These are phyloP conservation scores for Drosophila rhopaloa DNA, from an alignment of 1,140 invertebrate genomes.

Conservation along the genomic window DNA sequence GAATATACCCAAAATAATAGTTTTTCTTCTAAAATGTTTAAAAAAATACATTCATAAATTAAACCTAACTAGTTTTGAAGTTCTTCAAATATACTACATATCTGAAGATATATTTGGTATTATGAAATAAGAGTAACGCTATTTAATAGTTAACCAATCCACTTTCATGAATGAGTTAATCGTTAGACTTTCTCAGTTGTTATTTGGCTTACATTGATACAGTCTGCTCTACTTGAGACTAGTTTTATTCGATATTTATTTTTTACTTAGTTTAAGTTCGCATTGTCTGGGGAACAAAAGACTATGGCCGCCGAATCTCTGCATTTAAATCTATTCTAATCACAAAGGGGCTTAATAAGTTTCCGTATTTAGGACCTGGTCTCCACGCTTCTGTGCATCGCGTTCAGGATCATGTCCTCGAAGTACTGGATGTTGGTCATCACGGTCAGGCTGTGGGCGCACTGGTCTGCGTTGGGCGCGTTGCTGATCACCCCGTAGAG, in stretches of 20 bases:
- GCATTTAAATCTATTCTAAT: slow-evolving; percentile 9
- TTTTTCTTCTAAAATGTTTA: too few species aligned
- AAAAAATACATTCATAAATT: too few species aligned
- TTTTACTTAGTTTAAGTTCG: slow-evolving; percentile 2
- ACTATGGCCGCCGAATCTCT: slow-evolving; percentile 3
- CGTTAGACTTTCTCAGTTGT: neutral
- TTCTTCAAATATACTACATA: neutral
- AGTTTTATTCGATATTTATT: slow-evolving; percentile 15
- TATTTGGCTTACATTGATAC: neutral
- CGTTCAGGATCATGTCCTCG: slow-evolving; percentile 34
- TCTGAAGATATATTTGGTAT: too few species aligned
- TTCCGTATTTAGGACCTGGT: slow-evolving; percentile 31
- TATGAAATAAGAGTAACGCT: too few species aligned
- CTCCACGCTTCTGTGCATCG: slow-evolving; percentile 28
- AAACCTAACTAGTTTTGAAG: too few species aligned
- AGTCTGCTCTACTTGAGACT: slow-evolving; percentile 1
- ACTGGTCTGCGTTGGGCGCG: slow-evolving; percentile 66
- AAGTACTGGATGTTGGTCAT: slow-evolving; percentile 71
- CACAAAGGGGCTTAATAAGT: slow-evolving; percentile 1
- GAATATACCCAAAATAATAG: too few species aligned
- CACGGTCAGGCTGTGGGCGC: slow-evolving; percentile 58
- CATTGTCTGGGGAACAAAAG: neutral
- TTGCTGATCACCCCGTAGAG: slow-evolving; percentile 69
- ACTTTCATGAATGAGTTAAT: too few species aligned
- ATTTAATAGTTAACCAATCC: too few species aligned